phyloP scores from a whole-genome alignment of 2,797 vertebrate genomes.

The Karalla daura region DNA sequence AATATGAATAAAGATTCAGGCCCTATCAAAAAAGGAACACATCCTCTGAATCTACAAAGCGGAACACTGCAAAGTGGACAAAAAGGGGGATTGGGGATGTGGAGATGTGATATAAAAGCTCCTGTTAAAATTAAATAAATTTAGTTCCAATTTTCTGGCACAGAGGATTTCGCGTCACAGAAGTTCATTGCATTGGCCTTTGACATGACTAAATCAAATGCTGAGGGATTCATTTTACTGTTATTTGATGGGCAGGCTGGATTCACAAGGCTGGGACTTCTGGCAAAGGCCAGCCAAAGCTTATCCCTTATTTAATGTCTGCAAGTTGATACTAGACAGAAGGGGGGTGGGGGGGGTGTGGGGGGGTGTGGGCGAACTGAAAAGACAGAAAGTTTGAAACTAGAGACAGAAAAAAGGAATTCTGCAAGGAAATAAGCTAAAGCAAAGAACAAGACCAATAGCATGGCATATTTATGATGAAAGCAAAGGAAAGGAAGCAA shows the following conservation, averaged over 20 bases:
- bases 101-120: constrained; percentile 58
- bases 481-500: constrained; percentile 51
- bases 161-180: constrained; percentile 73
- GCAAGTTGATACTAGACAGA: constrained; percentile 43
- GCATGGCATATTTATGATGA: constrained; percentile 60
- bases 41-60: constrained; percentile 63
- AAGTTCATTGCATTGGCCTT: constrained; percentile 77
- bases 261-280: constrained; percentile 62
- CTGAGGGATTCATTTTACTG: constrained; percentile 75
- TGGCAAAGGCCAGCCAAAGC: constrained; percentile 54
- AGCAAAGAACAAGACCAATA: constrained; percentile 61
- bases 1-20: constrained; percentile 53
- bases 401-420: constrained; percentile 41
- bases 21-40: constrained; percentile 48
- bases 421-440: constrained; percentile 47
- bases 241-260: constrained; percentile 70
- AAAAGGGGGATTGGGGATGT: constrained; percentile 45
- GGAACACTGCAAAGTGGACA: constrained; percentile 50
- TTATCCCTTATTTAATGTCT: constrained; percentile 73
- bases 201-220: constrained; percentile 79
- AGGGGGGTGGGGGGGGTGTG: constrained; percentile 3
- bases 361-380: background rate
- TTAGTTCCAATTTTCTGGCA: constrained; percentile 69
- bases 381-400: constrained; percentile 58
- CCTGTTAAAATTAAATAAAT: constrained; percentile 73